phyloP scores from a whole-genome alignment of 2,888 invertebrate genomes.

The Deladenus siricidicola region DNA sequence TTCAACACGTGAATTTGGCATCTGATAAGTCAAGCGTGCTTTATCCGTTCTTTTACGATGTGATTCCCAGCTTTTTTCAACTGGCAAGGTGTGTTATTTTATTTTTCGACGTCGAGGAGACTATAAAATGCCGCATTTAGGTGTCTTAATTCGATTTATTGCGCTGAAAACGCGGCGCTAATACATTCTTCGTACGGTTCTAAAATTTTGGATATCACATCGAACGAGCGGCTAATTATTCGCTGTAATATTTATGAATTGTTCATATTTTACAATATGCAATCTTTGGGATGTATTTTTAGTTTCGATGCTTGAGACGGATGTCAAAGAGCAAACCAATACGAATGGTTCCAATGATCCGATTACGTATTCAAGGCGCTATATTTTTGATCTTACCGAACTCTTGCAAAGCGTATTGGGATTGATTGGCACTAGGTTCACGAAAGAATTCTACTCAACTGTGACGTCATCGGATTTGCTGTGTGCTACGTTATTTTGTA shows the following conservation, averaged over 20 bases:
- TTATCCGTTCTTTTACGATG: slow-evolving; percentile 24
- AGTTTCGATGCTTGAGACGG: slow-evolving; percentile 21
- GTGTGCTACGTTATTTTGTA: slow-evolving; percentile 10
- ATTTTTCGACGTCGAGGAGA: too few species aligned
- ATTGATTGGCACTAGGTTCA: slow-evolving; percentile 25
- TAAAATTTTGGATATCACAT: slow-evolving; percentile 28
- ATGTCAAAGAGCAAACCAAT: neutral
- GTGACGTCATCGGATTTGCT: slow-evolving; percentile 17
- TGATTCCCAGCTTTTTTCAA: slow-evolving; percentile 31
- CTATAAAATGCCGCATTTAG: too few species aligned
- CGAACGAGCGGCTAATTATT: slow-evolving; percentile 32
- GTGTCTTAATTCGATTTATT: slow-evolving; percentile 28
- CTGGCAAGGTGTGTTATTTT: slow-evolving; percentile 25
- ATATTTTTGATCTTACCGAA: slow-evolving; percentile 21
- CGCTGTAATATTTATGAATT: slow-evolving; percentile 27
- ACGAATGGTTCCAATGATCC: neutral
- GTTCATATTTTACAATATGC: slow-evolving; percentile 8
- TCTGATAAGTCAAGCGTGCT: slow-evolving; percentile 27
- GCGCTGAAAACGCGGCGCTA: slow-evolving; percentile 10
- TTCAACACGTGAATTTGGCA: slow-evolving; percentile 32
- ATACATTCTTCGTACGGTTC: slow-evolving; percentile 28
- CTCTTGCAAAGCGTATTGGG: slow-evolving; percentile 31
- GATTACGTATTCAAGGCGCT: slow-evolving; percentile 16
- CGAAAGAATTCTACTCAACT: slow-evolving; percentile 23
- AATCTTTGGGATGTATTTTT: slow-evolving; percentile 1